Percentiles rank a stretch among this genome's conserved stretches.
phyloP scores from a whole-genome alignment of 2,113 vertebrate species.

The Geococcyx californianus region DNA sequence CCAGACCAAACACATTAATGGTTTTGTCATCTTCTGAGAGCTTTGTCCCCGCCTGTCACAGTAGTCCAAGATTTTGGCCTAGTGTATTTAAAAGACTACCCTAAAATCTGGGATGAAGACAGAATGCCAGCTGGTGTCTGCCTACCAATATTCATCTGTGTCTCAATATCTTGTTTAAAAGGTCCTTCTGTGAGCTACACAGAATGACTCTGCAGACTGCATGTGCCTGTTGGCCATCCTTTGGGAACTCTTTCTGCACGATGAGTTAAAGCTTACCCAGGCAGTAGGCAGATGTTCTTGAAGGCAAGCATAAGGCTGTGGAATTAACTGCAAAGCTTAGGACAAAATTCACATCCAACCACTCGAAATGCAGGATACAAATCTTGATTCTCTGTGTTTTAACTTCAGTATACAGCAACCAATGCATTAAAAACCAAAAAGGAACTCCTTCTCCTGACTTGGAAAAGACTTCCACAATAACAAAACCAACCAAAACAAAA shows the following conservation, averaged over 20 bases:
- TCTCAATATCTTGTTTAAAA: not conserved
- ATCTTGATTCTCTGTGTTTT: not conserved
- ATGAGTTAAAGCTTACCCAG: not conserved
- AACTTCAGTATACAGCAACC: not conserved
- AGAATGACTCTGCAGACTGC: not conserved
- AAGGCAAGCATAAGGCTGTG: not conserved
- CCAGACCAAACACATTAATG: not conserved
- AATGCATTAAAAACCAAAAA: not conserved
- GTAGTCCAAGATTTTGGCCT: not conserved
- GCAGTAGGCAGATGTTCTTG: conserved; percentile 21
- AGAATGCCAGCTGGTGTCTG: not conserved
- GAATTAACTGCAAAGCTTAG: not conserved
- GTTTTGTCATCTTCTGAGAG: not conserved
- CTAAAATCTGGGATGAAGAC: not conserved
- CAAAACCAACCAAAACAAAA: not conserved
- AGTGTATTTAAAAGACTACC: not conserved
- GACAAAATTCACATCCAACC: not conserved
- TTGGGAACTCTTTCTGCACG: not conserved
- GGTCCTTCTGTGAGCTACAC: not conserved
- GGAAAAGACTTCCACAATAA: not conserved
- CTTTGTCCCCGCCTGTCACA: not conserved
- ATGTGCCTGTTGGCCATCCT: not conserved
- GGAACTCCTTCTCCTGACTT: not conserved
- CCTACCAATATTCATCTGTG: not conserved
- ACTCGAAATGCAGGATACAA: not conserved